phyloP scores from a whole-genome alignment of 2,888 invertebrate genomes.

The Drosophila lutescens region DNA sequence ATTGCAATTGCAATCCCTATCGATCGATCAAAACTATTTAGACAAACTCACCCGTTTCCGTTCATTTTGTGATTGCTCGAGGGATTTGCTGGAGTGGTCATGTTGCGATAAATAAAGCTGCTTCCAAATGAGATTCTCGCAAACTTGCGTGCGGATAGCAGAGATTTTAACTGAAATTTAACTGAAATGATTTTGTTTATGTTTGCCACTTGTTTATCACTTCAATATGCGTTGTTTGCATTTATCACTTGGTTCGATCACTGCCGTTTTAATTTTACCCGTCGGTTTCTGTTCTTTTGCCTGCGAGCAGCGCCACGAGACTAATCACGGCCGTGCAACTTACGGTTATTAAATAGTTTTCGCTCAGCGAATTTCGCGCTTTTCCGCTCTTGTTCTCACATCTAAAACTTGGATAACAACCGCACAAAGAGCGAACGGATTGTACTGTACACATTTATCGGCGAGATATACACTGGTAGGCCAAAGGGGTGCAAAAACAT shows the following conservation, averaged over 20 bases:
- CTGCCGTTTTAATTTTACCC: slow-evolving; percentile 13
- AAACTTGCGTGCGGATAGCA: not conserved
- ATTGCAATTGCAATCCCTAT: not conserved
- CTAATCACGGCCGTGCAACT: slow-evolving; percentile 56
- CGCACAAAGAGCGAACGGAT: slow-evolving; percentile 16
- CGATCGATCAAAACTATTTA: not conserved
- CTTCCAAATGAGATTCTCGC: slow-evolving; percentile 7
- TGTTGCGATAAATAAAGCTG: slow-evolving; percentile 8
- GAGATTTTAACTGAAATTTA: slow-evolving; percentile 5
- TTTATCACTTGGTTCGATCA: slow-evolving; percentile 58
- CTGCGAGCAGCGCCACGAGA: slow-evolving; percentile 47
- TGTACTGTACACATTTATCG: slow-evolving; percentile 10
- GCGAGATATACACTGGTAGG: slow-evolving; percentile 18
- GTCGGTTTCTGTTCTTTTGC: slow-evolving; percentile 6
- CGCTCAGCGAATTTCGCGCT: slow-evolving; percentile 17
- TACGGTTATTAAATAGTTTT: slow-evolving; percentile 67
- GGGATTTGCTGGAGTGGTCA: slow-evolving; percentile 22
- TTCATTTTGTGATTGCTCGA: slow-evolving; percentile 51
- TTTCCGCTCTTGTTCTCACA: slow-evolving; percentile 10
- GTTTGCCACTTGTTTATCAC: slow-evolving; percentile 46
- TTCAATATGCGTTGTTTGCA: slow-evolving; percentile 44
- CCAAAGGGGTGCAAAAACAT: not conserved
- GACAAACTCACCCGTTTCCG: slow-evolving; percentile 59
- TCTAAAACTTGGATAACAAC: slow-evolving; percentile 18
- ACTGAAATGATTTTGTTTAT: slow-evolving; percentile 17